A percentile compares a stretch with the other conserved stretches of the same genome.
Evolutionary conservation across 2,113 vertebrate genomes (phyloP).

Genomic region (Elachura formosa): DNA sequence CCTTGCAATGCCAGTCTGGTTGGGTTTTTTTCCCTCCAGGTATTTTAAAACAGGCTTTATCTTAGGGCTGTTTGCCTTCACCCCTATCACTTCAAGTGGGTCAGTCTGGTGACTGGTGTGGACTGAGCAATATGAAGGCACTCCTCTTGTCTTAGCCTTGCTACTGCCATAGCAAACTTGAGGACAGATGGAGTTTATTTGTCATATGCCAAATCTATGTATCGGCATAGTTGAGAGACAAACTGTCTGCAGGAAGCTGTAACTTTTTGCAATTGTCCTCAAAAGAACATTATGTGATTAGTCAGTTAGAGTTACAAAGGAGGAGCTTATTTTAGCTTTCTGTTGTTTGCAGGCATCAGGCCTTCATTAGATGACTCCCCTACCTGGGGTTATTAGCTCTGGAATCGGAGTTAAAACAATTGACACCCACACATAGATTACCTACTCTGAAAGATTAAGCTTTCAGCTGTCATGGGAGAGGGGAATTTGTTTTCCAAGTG

Average conservation of each 20-base stretch:
- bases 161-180: background rate
- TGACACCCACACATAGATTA: background rate
- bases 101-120: background rate
- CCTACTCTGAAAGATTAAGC: background rate
- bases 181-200: constrained; percentile 10
- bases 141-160: background rate
- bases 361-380: background rate
- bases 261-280: constrained; percentile 19
- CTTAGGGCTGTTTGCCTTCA: background rate
- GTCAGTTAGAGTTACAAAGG: background rate
- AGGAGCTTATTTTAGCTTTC: background rate
- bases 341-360: background rate
- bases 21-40: background rate
- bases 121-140: background rate
- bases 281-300: background rate
- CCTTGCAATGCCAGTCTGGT: background rate
- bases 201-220: background rate
- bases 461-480: background rate
- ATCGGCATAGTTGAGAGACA: background rate
- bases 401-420: background rate
- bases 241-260: constrained; percentile 8
- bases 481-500: background rate
- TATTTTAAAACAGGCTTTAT: background rate
- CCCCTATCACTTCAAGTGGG: background rate
- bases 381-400: background rate